Evolutionary conservation across 2,888 invertebrate genomes (phyloP).

Genomic region (Caenorhabditis imperialis): DNA sequence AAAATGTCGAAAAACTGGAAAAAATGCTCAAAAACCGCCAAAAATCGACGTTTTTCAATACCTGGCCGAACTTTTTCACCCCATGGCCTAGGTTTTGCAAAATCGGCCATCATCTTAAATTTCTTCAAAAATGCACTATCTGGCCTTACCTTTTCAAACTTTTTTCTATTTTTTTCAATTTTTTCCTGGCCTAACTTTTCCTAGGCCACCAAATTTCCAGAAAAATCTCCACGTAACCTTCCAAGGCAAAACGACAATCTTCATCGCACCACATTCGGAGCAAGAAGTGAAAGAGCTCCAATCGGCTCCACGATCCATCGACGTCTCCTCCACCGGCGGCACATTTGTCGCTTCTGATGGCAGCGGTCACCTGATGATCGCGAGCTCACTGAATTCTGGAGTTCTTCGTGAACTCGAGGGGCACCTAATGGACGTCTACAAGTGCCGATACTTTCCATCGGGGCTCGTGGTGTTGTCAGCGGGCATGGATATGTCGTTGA

Average conservation of each 20-base stretch:
- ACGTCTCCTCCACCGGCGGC: slow-evolving; percentile 8
- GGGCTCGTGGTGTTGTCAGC: slow-evolving; percentile 84
- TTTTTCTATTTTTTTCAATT: slow-evolving; percentile 3
- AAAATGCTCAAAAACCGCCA: too few relatives aligned
- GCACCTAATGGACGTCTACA: slow-evolving; percentile 84
- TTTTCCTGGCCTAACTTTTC: too few relatives aligned
- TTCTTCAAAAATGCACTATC: too few relatives aligned
- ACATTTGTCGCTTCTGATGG: slow-evolving; percentile 28
- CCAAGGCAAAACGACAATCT: slow-evolving; percentile 22
- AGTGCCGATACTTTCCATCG: slow-evolving; percentile 85
- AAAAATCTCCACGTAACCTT: slow-evolving; percentile 36
- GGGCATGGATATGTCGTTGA: slow-evolving; percentile 84
- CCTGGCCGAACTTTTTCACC: too few relatives aligned
- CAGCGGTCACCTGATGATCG: slow-evolving; percentile 23
- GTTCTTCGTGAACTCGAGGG: slow-evolving; percentile 81
- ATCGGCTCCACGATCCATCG: slow-evolving; percentile 25
- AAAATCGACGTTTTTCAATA: too few relatives aligned
- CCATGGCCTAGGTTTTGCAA: too few relatives aligned
- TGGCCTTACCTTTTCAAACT: too few relatives aligned
- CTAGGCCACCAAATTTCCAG: too few relatives aligned
- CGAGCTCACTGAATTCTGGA: neutral
- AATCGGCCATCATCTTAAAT: too few relatives aligned
- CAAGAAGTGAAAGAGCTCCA: slow-evolving; percentile 10
- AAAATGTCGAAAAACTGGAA: too few relatives aligned
- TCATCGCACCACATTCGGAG: slow-evolving; percentile 25